phyloP scores from a whole-genome alignment of 1,140 invertebrate species.

The Limonius californicus region DNA sequence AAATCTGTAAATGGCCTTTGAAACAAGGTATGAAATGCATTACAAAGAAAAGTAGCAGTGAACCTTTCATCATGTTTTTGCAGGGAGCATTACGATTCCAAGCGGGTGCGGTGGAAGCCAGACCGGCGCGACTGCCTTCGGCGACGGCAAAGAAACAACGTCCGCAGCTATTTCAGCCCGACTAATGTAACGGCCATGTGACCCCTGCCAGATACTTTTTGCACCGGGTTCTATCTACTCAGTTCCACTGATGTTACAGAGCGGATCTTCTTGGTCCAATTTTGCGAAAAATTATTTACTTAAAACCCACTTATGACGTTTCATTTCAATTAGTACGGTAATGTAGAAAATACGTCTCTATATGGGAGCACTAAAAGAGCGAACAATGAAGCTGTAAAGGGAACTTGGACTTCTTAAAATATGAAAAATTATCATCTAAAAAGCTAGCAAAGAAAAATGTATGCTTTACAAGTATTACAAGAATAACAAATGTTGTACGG shows the following conservation, averaged over 20 bases:
- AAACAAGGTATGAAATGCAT: not conserved
- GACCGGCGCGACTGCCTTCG: slow-evolving; percentile 34
- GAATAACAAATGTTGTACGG: too few relatives aligned
- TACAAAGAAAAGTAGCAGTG: slow-evolving; percentile 25
- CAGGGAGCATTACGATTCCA: slow-evolving; percentile 30
- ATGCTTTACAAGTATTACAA: too few relatives aligned
- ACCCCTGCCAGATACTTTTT: slow-evolving; percentile 36
- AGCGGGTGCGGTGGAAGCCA: slow-evolving; percentile 30
- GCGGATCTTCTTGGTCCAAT: not conserved
- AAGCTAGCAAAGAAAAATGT: too few relatives aligned
- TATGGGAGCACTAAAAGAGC: too few relatives aligned
- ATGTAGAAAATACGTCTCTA: too few relatives aligned
- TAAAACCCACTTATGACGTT: too few relatives aligned
- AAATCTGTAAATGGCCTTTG: not conserved
- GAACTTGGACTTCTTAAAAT: too few relatives aligned
- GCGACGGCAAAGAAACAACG: slow-evolving; percentile 36
- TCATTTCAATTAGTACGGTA: too few relatives aligned
- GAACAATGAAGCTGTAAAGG: too few relatives aligned
- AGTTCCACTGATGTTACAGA: not conserved
- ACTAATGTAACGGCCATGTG: slow-evolving; percentile 30
- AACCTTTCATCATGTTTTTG: slow-evolving; percentile 33
- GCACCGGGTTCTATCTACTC: slow-evolving; percentile 22
- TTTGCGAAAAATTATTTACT: too few relatives aligned
- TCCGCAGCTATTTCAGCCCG: slow-evolving; percentile 34
- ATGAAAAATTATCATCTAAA: not conserved